These are phyloP conservation scores for Mormoops blainvillei DNA, from an alignment of 2,113 vertebrate genomes.

Conservation along the genomic window DNA sequence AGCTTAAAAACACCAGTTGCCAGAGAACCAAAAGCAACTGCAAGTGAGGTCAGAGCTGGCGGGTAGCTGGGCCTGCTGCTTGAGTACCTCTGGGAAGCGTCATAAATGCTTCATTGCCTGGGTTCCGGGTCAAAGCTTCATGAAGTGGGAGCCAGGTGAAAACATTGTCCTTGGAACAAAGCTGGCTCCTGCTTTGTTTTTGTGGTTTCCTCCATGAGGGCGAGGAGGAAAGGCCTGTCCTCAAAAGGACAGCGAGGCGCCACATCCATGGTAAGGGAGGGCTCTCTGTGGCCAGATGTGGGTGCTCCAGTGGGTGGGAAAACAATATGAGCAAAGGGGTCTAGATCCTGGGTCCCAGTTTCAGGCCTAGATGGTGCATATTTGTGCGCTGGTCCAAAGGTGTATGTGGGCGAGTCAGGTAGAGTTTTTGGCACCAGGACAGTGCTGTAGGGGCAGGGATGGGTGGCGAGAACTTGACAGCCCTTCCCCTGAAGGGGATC, in stretches of 20 bases:
- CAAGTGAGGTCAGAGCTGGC: not conserved
- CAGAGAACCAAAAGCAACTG: not conserved
- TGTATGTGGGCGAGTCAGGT: not conserved
- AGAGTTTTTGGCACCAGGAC: not conserved
- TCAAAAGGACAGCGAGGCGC: not conserved
- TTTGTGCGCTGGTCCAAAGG: not conserved
- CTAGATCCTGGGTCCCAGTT: no score
- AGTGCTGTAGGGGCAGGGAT: not conserved
- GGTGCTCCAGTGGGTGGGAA: not conserved
- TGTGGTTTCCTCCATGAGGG: slow-evolving; percentile 64
- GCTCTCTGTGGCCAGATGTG: not conserved
- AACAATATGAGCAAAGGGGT: not conserved
- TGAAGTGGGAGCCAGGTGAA: not conserved
- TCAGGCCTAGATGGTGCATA: not conserved
- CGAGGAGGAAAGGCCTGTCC: not conserved
- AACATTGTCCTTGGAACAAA: slow-evolving; percentile 15
- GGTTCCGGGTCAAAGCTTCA: not conserved
- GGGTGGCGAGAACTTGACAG: not conserved
- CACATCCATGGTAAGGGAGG: not conserved
- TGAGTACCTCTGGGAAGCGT: not conserved
- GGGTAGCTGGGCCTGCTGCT: not conserved
- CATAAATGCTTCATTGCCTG: not conserved
- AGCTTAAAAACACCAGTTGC: not conserved
- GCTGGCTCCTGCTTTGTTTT: slow-evolving; percentile 62
- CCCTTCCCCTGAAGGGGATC: not conserved